Evolutionary conservation across 2,888 invertebrate genomes (phyloP).

Genomic region (Scaptomyza reducta): DNA sequence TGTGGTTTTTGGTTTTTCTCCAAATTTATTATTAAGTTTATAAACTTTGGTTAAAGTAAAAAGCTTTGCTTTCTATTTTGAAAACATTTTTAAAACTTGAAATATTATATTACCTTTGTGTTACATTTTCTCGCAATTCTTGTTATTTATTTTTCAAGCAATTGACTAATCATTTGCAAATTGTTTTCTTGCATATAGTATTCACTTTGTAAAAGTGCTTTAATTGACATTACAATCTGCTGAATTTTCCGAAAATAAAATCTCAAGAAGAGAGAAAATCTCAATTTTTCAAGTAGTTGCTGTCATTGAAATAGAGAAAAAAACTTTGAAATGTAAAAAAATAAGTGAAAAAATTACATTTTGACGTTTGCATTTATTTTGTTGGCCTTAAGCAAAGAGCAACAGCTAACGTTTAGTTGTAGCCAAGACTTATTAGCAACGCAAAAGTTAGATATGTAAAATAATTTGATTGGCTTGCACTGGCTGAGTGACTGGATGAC

Average conservation of each 20-base stretch:
- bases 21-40: neutral
- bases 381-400: neutral
- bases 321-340: constrained; percentile 8
- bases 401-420: neutral
- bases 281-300: neutral
- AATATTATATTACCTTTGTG: too few species aligned
- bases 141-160: too few species aligned
- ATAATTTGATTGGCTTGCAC: constrained; percentile 23
- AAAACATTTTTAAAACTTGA: too few species aligned
- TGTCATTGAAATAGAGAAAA: neutral
- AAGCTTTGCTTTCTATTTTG: too few species aligned
- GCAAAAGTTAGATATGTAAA: constrained; percentile 33
- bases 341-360: neutral
- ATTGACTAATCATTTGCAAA: too few species aligned
- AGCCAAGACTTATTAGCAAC: constrained; percentile 11
- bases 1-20: neutral
- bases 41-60: too few species aligned
- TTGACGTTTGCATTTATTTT: neutral
- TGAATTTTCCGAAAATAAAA: neutral
- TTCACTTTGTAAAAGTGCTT: neutral
- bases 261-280: neutral
- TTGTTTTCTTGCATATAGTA: neutral
- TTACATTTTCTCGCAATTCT: too few species aligned
- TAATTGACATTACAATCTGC: neutral
- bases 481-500: neutral